Base-by-base conservation (phyloP, 2,888 invertebrate species). In the Gari tellinella region DNA sequence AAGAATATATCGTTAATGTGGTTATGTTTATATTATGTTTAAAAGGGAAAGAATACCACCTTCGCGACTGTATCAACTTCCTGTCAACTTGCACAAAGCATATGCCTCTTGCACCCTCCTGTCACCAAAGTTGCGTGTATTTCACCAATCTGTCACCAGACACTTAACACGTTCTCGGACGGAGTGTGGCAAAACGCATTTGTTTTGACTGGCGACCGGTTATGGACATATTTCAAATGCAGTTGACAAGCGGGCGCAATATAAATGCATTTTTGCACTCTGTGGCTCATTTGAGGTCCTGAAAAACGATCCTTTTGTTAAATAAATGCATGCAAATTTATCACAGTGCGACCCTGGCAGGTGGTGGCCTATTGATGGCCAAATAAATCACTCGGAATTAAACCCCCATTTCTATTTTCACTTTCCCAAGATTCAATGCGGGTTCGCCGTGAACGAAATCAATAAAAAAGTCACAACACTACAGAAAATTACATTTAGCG, bases 131-230 rank as follows among this genome's bases (percentile, higher is more conserved):
- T 41, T 40, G 53, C 55, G 41, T 60, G 67, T 46, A 31, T 40
- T 23, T 17, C 38, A 55, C 45, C 55, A 51, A 49, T 62, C 49
- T 68, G 68, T 62, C 61, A 56, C 15, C 43, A 41, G 46, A 19
- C 25, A 49, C 21, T 37, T 56, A 64, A 64, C 58, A 45, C 31
- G 21, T 46, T 45, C 21, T n/a, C n/a, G 10, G 26, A 46, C 60
- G 49, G 56, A 55, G 65, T 64, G 65, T 68, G 64, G 56, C 52
- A 45, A 61, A 43, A 37, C 52, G 40, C 68, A 74, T 74, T 58
- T 46, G 55, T 55, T 60, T 21, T 56, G 60, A 57, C 51, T 61
- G 38, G 41, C 65, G 61, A 23, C 41, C 45, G 51, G 49, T 58
- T 31, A 45, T 61, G 60, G 51, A 46, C 68, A 61, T 68, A 61